A percentile compares a stretch with the other conserved stretches of the same genome.
Evolutionary conservation across 2,888 invertebrate species (phyloP).

Genomic region (Apoda limacodes): DNA sequence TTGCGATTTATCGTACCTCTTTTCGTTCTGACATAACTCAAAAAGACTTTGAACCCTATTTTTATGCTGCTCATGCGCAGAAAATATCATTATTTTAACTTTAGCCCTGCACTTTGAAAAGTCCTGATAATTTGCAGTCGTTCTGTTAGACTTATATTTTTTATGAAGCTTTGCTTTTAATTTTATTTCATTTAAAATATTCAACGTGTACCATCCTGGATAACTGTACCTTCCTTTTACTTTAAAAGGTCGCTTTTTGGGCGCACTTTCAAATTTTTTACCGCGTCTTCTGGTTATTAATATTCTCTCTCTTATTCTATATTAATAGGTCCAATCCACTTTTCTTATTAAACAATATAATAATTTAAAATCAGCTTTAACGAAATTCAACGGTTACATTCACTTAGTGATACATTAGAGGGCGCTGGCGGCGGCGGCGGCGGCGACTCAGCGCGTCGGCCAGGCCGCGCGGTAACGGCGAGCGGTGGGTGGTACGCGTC

Average conservation of each 20-base stretch:
- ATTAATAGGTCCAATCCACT: conserved; percentile 13
- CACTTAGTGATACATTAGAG: neutral
- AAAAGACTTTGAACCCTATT: conserved; percentile 10
- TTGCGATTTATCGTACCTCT: neutral
- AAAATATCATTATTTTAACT: conserved; percentile 6
- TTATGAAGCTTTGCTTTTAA: conserved; percentile 14
- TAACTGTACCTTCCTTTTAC: conserved; percentile 8
- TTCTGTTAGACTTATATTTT: conserved; percentile 10
- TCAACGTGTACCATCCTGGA: conserved; percentile 17
- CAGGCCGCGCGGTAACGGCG: neutral
- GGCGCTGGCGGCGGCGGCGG: neutral
- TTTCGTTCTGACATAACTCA: conserved; percentile 10
- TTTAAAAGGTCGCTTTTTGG: conserved; percentile 10
- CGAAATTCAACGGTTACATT: conserved; percentile 18
- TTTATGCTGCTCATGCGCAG: conserved; percentile 3
- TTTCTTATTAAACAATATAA: conserved; percentile 7
- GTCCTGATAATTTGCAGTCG: conserved; percentile 4
- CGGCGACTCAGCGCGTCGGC: neutral
- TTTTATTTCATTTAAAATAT: conserved; percentile 15
- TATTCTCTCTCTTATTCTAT: conserved; percentile 6
- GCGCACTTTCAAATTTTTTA: conserved; percentile 13
- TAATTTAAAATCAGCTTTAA: conserved; percentile 13
- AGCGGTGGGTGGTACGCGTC: conserved; percentile 15
- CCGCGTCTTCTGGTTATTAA: conserved; percentile 5
- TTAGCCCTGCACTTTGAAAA: conserved; percentile 8